Evolutionary conservation across 2,113 vertebrate species (phyloP), one percentile per base, ranked within the genome.

Genomic region (Mola mola): DNA sequence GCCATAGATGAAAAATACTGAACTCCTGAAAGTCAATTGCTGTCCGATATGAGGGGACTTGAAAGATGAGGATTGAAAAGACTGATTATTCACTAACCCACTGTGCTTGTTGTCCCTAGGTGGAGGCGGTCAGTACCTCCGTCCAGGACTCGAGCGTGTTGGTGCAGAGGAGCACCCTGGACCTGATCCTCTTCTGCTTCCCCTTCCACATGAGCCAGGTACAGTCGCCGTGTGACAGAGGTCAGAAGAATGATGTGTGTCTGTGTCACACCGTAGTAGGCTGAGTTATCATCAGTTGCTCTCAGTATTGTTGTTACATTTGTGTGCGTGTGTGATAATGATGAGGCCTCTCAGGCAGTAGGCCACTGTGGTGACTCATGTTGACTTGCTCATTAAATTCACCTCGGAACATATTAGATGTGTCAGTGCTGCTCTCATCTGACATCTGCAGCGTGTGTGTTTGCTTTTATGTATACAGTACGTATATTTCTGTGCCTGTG

Each of bases 151-250:
- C 96, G 43, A 99, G 97, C 88, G 97, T 99, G 57, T 87, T 99
- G 73, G 97, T 98, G 8, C 97, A 99, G 86, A 95, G 97, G 79
- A 98, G 97, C 88, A 99, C 97, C 0, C 84, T 99, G 82, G 97
- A 99, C 81, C 94, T 99, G 65, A 98, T 99, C 64, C 94, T 99
- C 52, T 99, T 99, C 89, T 99, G 97, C 85, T 99, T 99, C 88
- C 97, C 97, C 36, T 99, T 98, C 83, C 96, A 99, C 79, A 96
- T 98, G 96, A 99, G 96, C 87, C 96, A 98, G 95, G 97, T 98
- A 86, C 80, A 20, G 15, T n/a, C n/a, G n/a, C 33, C 26, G 34
- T 26, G 33, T 37, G 36, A 43, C 12, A 43, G 42, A 44, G 9
- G n/a, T 57, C 19, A 38, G 15, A 2, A 5, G 6, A 29, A 29